Base-by-base conservation (phyloP, 2,888 invertebrate genomes). In the Nezara viridula region DNA sequence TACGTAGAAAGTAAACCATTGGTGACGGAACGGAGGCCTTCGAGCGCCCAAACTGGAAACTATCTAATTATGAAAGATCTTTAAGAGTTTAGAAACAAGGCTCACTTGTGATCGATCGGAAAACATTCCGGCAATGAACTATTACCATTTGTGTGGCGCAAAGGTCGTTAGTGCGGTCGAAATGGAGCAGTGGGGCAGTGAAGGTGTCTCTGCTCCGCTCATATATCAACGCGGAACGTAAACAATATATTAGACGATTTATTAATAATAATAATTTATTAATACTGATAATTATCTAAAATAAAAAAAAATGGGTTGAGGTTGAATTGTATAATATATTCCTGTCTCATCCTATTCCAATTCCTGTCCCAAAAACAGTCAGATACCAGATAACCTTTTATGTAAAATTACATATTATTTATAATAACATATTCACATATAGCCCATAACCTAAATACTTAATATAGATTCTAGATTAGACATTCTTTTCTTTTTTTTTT, bases 41-140 rank as follows among this genome's bases (percentile, higher is more conserved):
- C 32, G 6, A 73, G 37, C 37, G 14, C 32, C 66, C 66, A 7
- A 73, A 73, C 32, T 73, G 66, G 66, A 73, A 73, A 73, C 66
- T 73, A 37, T 73, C 66, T 73, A 73, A 73, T 73, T 73, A 73
- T 73, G 66, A 73, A 73, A 73, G 66, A 73, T 73, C 66, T 73
- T 60, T 37, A 19, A 37, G 21, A 37, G 32, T 73, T 37, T 73
- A 37, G 66, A 37, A 73, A 73, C 66, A 37, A 73, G 21, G 14
- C 32, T n/a, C n/a, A n/a, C n/a, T 73, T 73, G 27, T 73, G 66
- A 73, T 73, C 32, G 6, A 73, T 73, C 66, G 9, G 66, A 19
- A 37, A 73, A 19, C 66, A 73, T 73, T 37, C 66, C 37, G 32
- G 14, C 66, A 73, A 37, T 73, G 66, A 37, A 37, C 66, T 37